Evolutionary conservation across 2,888 invertebrate genomes (phyloP), one percentile per base, ranked within the genome.

Genomic region (Drosophila tanythrix): DNA sequence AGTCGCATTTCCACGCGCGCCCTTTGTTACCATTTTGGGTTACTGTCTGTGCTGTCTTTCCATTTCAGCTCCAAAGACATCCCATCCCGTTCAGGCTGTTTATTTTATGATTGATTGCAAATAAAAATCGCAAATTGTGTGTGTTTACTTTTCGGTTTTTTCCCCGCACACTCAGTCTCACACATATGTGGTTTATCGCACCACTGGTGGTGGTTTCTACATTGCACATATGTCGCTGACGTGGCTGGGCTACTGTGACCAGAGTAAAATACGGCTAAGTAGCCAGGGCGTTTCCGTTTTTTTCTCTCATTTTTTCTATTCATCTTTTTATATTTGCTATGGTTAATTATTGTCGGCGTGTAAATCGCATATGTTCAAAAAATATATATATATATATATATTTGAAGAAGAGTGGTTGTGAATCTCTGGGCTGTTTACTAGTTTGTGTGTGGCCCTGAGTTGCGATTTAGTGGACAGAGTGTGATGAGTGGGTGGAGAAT

Each of bases 61-160:
- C 21, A 29, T 40, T 43, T 57, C 57, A 57, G 68, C 68, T 69
- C 62, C 72, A 78, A 62, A 63, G 53, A 58, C 59, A 64, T 36
- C 27, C 53, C 57, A 46, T 46, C 8, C 43, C 58, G 48, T 48
- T 13, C 40, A 85, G 78, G 83, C 88, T 83, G 83, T 88, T 89
- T 88, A 82, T 82, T 87, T 89, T 88, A 88, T 88, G 88, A 88
- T 88, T 88, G 88, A 88, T 88, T 89, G 88, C 89, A 83, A 89
- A 88, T 89, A 89, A 89, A 88, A 88, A 88, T 89, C 83, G 82
- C 88, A 88, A 89, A 88, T 81, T 83, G 76, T 85, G 60, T 79
- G 59, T 89, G 80, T 88, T 88, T 89, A 83, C 79, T 88, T 83
- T 88, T 62, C 72, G 80, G 80, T 82, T 84, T 71, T 78, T 82